A percentile compares a stretch with the other conserved stretches of the same genome.
Conservation (phyloP, 2,113 vertebrate genomes). For the Varanus komodoensis region DNA sequence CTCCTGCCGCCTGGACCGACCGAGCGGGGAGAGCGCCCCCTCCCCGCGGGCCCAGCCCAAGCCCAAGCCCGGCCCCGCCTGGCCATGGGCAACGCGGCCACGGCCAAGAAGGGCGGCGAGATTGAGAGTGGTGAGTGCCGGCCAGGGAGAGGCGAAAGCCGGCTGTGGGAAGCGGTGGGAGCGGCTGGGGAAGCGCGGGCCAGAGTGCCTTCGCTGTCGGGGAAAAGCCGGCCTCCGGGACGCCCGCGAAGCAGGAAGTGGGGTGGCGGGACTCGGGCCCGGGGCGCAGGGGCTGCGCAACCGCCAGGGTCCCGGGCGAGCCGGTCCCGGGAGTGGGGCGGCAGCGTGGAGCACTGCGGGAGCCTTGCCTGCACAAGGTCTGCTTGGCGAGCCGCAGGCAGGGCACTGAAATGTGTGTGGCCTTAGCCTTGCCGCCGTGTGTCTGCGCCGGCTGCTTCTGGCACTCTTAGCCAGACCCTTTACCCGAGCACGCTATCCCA, state of each 20-base stretch:
- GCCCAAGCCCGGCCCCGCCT: slow-evolving; percentile 70
- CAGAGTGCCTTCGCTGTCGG: neutral
- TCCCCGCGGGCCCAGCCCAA: slow-evolving; percentile 46
- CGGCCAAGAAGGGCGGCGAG: slow-evolving; percentile 91
- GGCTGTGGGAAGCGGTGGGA: neutral
- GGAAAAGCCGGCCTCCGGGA: neutral
- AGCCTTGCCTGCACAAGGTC: too few relatives aligned
- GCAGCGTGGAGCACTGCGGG: neutral
- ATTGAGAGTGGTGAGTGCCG: slow-evolving; percentile 88
- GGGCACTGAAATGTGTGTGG: neutral
- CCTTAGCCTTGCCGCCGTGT: neutral
- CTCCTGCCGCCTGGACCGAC: slow-evolving; percentile 55
- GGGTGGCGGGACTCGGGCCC: too few relatives aligned
- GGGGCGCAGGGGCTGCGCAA: neutral
- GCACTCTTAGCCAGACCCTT: neutral
- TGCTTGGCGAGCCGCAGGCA: too few relatives aligned
- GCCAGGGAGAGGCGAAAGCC: neutral
- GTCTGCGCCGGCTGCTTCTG: neutral
- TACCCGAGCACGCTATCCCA: neutral
- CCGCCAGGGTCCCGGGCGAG: neutral
- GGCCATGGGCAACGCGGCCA: slow-evolving; percentile 94
- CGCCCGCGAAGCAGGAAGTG: neutral
- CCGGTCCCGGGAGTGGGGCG: neutral
- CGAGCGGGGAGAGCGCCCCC: slow-evolving; percentile 26
- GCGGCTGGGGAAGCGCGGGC: neutral